Evolutionary conservation across 2,888 invertebrate species (phyloP), one percentile per base, ranked within the genome.

Genomic region (Schizotus pectinicornis): DNA sequence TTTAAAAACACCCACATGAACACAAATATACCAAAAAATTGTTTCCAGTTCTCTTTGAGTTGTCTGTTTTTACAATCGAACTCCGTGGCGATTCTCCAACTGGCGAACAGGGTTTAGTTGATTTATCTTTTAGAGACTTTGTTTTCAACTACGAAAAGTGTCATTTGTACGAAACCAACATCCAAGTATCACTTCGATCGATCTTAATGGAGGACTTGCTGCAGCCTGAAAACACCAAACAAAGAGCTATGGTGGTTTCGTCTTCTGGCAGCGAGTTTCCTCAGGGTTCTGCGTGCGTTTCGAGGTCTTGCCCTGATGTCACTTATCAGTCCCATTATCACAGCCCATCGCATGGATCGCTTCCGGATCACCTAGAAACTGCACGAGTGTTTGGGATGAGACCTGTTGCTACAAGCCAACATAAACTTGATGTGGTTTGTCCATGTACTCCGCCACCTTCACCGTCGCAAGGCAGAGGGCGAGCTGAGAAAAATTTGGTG

Each of bases 131-230:
- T 80, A 82, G 90, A 37, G 93, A 95, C 74, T 92, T 96, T 72
- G 83, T 86, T 37, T 86, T 94, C 47, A 86, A 86, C 45, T 91
- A 90, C 74, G 88, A 89, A 62, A 87, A 87, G 65, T 81, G 84
- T 55, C 87, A 87, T 62, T 82, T 81, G 13, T 85, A 85, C 68
- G 89, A 91, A 75, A 92, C 91, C 2, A 86, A 86, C 65, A 83
- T 94, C 49, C 88, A 91, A 84, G 88, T 94, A 8, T 89, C 92
- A 0, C 81, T 97, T 6, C 87, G 92, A 64, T 93, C 95, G 0
- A 85, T 97, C 13, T 84, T 91, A 2, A 93, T 97, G 91, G 95
- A 96, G 77, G 96, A 97, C 80, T 83, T 96, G 2, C 85, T 92
- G 6, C 89, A 91, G 72, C 86, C 89, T 1, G 84, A 86, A 12